Evolutionary conservation across 2,888 invertebrate species (phyloP), one percentile per base, ranked within the genome.

Genomic region (Meiosimyza decipiens): DNA sequence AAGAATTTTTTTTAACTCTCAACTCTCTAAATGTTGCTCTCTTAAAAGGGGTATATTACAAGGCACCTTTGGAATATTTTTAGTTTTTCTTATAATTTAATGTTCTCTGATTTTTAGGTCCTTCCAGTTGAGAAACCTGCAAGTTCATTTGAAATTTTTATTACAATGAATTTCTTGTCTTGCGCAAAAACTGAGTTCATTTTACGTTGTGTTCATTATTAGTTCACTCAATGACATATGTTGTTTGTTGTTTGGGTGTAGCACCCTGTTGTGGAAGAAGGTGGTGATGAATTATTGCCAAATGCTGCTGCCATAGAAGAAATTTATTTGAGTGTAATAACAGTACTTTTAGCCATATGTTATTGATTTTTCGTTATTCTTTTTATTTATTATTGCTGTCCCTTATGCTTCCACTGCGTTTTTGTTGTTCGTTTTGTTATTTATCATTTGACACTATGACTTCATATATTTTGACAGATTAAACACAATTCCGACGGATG

Each of bases 351-450:
- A 51, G 77, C 80, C 83, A 82, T 83, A 84, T 82, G 81, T 77
- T 84, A 84, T 84, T 81, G 84, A 84, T 84, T 84, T 84, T 84
- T 77, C n/a, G 40, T 7, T 40, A 54, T 64, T 71, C 28, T 33
- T 13, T 52, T 64, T n/a, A 12, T 71, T 72, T 68, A 62, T 73
- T 71, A 7, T 64, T 16, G 28, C 66, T 63, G 15, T 55, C 64
- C 49, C 49, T 59, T 73, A 22, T 47, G n/a, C 22, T 40, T 57
- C 51, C 55, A 73, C 52, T 60, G 22, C 49, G 50, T 52, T 71
- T 72, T 63, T 40, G 33, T 16, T 73, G 72, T 60, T 68, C 76
- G 76, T 69, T 77, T 76, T 73, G 73, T 74, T 70, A 76, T 80
- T 75, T 78, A 64, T 72, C 79, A 72, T 77, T 40, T 77, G 73